These are phyloP conservation scores for Lepidochitona cinerea DNA, from an alignment of 2,888 invertebrate species.

Conservation along the genomic window DNA sequence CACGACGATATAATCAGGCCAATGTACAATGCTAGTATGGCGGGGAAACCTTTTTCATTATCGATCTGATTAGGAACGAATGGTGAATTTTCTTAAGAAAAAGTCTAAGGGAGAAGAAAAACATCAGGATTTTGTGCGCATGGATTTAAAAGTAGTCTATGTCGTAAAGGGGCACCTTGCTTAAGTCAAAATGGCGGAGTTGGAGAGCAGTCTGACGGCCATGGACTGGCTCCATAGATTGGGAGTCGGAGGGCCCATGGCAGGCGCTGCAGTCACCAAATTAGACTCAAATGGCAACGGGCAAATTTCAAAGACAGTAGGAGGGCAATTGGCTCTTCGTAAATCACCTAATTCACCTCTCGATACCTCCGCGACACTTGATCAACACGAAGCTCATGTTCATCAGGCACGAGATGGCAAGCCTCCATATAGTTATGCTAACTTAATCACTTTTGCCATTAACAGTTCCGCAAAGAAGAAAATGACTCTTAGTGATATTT, in stretches of 20 bases:
- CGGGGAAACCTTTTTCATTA: too few relatives aligned
- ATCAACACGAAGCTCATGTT: conserved; percentile 40
- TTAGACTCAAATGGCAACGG: conserved; percentile 35
- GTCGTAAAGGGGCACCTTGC: conserved; percentile 11
- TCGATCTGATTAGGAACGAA: too few relatives aligned
- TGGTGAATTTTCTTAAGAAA: too few relatives aligned
- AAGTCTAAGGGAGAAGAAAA: too few relatives aligned
- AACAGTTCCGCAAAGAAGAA: conserved; percentile 78
- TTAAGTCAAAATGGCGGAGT: conserved; percentile 66
- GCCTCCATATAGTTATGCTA: conserved; percentile 78
- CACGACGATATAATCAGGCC: neutral
- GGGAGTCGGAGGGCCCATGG: conserved; percentile 67
- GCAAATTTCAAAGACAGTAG: conserved; percentile 42
- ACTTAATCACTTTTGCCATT: conserved; percentile 80
- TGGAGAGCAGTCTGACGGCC: conserved; percentile 73
- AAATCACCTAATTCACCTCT: conserved; percentile 63
- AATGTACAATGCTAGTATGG: neutral
- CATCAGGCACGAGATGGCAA: conserved; percentile 67
- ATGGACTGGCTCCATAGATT: conserved; percentile 74
- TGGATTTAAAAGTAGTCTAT: conserved; percentile 27
- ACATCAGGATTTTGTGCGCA: neutral
- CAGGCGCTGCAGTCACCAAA: conserved; percentile 46
- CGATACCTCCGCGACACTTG: conserved; percentile 58
- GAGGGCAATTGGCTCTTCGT: conserved; percentile 55
- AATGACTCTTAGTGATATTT: conserved; percentile 83